Evolutionary conservation across 92 coral and sea anemone genomes (phyloP), one percentile per base, ranked within the genome.

Genomic region (Isaurus tuberculatus): DNA sequence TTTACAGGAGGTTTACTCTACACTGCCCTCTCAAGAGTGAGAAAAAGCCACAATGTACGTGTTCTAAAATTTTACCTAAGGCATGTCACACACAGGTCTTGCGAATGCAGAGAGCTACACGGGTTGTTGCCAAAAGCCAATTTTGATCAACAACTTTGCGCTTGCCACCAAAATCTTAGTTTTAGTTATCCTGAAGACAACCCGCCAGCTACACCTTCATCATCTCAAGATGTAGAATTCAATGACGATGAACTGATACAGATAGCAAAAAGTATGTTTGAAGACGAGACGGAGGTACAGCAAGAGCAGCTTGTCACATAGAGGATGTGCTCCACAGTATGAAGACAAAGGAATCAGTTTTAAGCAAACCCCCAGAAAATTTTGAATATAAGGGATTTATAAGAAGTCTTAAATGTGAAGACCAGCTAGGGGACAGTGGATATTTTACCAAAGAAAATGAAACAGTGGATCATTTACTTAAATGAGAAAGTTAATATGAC

Each of bases 21-120:
- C 34, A 84, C 88, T 20, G 83, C 88, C 22, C 28, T 84, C 5
- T 84, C 83, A 1, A 84, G 88, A 84, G 88, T 64, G 14, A 73
- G 27, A 40, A 70, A 61, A 22, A 2, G 23, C 2, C 22, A 14
- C 3, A 43, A 83, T 29, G 9, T 83, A 15, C 78, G 65, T 10
- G 67, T 64, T 14, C 5, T 57, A 10, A 36, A 17, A 4, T 49
- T 49, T 28, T 8, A 26, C 9, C 29, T n/a, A 26, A 25, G 8
- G 17, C 87, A 85, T 75, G 83, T 75, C 13, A 10, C 43, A 13
- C 30, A 85, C 33, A 63, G 83, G 61, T 51, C 20, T 51, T 22
- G 17, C 17, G 61, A 51, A n/a, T 34, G 22, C 27, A 30, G n/a
- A 8, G 83, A 85, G 53, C 27, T 73, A 16, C 17, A 26, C 30